Evolutionary conservation across 2,797 vertebrate genomes (phyloP).

Genomic region (Periophthalmus magnuspinnatus): DNA sequence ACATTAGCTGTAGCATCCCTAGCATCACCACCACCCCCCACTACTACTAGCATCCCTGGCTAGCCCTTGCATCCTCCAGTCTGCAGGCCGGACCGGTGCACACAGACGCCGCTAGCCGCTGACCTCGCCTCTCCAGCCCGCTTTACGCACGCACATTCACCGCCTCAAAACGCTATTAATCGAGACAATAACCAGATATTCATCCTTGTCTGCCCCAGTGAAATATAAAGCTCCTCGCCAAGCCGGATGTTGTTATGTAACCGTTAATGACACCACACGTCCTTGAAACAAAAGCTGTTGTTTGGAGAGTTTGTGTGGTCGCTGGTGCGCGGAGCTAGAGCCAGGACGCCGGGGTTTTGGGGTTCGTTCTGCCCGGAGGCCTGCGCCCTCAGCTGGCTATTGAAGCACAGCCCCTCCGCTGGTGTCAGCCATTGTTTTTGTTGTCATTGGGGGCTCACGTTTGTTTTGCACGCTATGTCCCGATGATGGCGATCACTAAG

Average conservation of each 20-base stretch:
- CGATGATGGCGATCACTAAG: conserved; percentile 13
- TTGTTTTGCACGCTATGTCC: conserved; percentile 26
- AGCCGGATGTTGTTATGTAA: conserved; percentile 78
- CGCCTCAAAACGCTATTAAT: neutral
- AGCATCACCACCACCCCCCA: conserved; percentile 27
- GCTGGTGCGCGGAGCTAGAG: conserved; percentile 24
- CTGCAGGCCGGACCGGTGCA: conserved; percentile 38
- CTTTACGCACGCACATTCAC: neutral
- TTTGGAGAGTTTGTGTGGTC: conserved; percentile 58
- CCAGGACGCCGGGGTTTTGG: neutral
- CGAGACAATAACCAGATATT: neutral
- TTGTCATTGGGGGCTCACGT: conserved; percentile 65
- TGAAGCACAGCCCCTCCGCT: conserved; percentile 36
- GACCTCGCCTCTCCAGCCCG: neutral
- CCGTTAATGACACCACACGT: conserved; percentile 73
- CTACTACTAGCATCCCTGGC: conserved; percentile 57
- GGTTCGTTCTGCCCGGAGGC: conserved; percentile 22
- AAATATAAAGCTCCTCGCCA: conserved; percentile 30
- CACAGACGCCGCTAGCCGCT: conserved; percentile 2
- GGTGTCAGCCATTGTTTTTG: conserved; percentile 76
- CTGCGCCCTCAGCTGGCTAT: conserved; percentile 35
- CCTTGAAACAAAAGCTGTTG: conserved; percentile 78
- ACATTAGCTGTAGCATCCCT: conserved; percentile 45
- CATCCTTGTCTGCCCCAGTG: conserved; percentile 15
- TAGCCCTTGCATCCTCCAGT: conserved; percentile 51